These are phyloP conservation scores for Drosophila affinis DNA, from an alignment of 2,888 invertebrate genomes.

Conservation along the genomic window DNA sequence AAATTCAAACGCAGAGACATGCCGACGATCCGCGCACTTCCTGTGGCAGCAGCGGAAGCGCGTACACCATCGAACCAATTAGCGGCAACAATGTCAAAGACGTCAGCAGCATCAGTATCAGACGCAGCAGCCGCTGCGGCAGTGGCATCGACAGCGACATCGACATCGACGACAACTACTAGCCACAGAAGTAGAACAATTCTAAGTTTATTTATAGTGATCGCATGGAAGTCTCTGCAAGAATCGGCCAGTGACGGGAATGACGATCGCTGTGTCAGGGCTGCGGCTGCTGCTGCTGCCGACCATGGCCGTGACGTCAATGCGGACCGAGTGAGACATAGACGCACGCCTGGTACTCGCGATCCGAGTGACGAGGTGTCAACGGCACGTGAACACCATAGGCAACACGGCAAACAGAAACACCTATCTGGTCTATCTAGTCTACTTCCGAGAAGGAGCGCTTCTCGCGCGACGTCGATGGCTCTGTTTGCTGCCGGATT, in stretches of 20 bases:
- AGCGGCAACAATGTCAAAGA: conserved; percentile 65
- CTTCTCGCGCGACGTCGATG: conserved; percentile 69
- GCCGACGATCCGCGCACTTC: conserved; percentile 66
- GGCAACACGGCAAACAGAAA: conserved; percentile 26
- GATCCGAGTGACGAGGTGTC: conserved; percentile 80
- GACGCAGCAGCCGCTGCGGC: conserved; percentile 29
- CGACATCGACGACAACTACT: conserved; percentile 34
- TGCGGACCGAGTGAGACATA: conserved; percentile 46
- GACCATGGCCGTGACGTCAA: conserved; percentile 67
- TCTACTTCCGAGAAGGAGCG: conserved; percentile 48
- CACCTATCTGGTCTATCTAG: conserved; percentile 66
- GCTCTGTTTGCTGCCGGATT: conserved; percentile 82
- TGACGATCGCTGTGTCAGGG: conserved; percentile 30
- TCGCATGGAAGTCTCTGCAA: conserved; percentile 73
- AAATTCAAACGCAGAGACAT: conserved; percentile 83
- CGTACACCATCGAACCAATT: conserved; percentile 64
- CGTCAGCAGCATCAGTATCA: conserved; percentile 46
- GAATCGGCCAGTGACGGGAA: conserved; percentile 48
- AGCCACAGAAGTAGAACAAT: conserved; percentile 73
- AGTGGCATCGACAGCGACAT: conserved; percentile 32
- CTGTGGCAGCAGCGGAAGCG: conserved; percentile 53
- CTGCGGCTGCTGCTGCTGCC: background rate
- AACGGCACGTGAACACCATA: conserved; percentile 69
- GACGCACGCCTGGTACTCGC: conserved; percentile 24
- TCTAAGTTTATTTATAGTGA: conserved; percentile 78